phyloP scores from a whole-genome alignment of 2,797 vertebrate species.

The Epinephelus coioides region DNA sequence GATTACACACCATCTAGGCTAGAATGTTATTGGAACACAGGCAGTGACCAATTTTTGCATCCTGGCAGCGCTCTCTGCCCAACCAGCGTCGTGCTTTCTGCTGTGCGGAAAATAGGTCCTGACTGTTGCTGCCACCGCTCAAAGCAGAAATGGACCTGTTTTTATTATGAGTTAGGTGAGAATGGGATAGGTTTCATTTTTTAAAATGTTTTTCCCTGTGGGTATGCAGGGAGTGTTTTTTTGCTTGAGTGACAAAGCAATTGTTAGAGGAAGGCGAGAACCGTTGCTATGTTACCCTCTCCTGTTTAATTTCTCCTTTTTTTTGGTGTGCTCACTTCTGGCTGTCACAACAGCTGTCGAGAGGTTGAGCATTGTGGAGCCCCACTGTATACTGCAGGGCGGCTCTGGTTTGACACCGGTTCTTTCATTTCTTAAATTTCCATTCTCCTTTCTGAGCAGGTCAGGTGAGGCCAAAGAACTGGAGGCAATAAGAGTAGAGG shows the following conservation, averaged over 20 bases:
- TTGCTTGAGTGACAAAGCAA: slow-evolving; percentile 39
- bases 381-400: slow-evolving; percentile 19
- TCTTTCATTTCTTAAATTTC: slow-evolving; percentile 30
- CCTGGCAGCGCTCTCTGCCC: slow-evolving; percentile 37
- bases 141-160: slow-evolving; percentile 42
- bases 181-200: slow-evolving; percentile 33
- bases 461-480: slow-evolving; percentile 62
- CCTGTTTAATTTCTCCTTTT: slow-evolving; percentile 42
- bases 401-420: slow-evolving; percentile 36
- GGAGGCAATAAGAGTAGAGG: slow-evolving; percentile 52
- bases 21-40: slow-evolving; percentile 68
- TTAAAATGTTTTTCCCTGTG: slow-evolving; percentile 15
- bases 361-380: slow-evolving; percentile 21
- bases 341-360: slow-evolving; percentile 53
- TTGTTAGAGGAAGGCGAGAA: slow-evolving; percentile 17
- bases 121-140: slow-evolving; percentile 32
- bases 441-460: slow-evolving; percentile 48
- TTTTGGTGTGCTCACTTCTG: slow-evolving; percentile 34
- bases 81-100: slow-evolving; percentile 34
- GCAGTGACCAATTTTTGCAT: slow-evolving; percentile 64
- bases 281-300: slow-evolving; percentile 47
- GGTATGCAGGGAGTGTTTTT: slow-evolving; percentile 8
- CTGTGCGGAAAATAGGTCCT: slow-evolving; percentile 51
- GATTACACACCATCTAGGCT: slow-evolving; percentile 72
- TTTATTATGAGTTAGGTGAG: slow-evolving; percentile 34